These are phyloP conservation scores for Drosophila demipolita DNA, from an alignment of 2,888 invertebrate genomes.

Conservation along the genomic window DNA sequence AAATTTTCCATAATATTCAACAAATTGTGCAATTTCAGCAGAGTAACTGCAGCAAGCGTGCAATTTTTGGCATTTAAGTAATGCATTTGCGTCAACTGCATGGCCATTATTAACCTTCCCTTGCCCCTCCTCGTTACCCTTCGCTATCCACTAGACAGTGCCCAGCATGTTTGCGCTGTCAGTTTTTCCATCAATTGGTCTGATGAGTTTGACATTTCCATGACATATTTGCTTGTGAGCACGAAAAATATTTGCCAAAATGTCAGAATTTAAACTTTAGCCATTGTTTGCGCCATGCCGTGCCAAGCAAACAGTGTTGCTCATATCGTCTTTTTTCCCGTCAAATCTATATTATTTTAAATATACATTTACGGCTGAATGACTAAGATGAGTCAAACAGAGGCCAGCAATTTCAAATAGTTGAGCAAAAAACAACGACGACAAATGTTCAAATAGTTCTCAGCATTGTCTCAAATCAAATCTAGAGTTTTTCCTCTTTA, in stretches of 20 bases:
- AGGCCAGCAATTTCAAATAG: not conserved
- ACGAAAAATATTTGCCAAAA: conserved; percentile 79
- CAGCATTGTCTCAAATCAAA: conserved; percentile 1
- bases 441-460: not conserved
- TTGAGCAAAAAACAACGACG: not conserved
- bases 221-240: conserved; percentile 77
- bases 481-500: not conserved
- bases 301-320: conserved; percentile 43
- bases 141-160: conserved; percentile 8
- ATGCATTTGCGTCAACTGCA: not conserved
- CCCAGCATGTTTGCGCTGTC: conserved; percentile 56
- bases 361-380: not conserved
- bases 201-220: conserved; percentile 80
- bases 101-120: not conserved
- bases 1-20: not conserved
- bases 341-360: not conserved
- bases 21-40: not conserved
- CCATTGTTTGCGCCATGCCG: conserved; percentile 70
- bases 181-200: conserved; percentile 72
- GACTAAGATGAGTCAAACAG: not conserved
- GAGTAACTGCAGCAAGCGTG: not conserved
- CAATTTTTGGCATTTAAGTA: not conserved
- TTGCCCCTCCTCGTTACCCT: not conserved
- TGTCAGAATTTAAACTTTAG: conserved; percentile 80
- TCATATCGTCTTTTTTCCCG: not conserved